Evolutionary conservation across 2,113 vertebrate species (phyloP).

Genomic region (Pseudorasbora parva): DNA sequence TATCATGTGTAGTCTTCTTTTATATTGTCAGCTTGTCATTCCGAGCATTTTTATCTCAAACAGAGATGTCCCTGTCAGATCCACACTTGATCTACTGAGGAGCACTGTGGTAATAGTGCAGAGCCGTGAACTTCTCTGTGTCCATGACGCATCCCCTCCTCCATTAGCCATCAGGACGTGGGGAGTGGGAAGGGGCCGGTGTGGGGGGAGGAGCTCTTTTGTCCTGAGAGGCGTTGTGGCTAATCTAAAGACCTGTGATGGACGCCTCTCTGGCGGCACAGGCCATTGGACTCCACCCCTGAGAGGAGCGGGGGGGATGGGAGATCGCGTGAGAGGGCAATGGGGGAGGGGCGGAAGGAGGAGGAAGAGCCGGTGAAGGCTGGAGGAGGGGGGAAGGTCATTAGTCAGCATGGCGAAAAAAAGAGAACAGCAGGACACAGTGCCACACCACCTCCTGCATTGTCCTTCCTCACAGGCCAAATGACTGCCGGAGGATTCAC

Average conservation of each 20-base stretch:
- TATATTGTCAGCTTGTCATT: neutral
- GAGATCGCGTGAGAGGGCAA: slow-evolving; percentile 45
- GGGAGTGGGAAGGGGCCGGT: slow-evolving; percentile 28
- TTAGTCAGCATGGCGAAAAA: slow-evolving; percentile 62
- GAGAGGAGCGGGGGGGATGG: slow-evolving; percentile 53
- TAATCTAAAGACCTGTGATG: slow-evolving; percentile 70
- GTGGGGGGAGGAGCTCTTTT: slow-evolving; percentile 50
- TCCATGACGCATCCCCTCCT: slow-evolving; percentile 56
- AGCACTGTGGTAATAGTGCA: neutral
- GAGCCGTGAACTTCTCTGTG: slow-evolving; percentile 15
- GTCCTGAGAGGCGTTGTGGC: slow-evolving; percentile 67
- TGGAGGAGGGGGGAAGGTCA: slow-evolving; percentile 59
- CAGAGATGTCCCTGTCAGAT: neutral
- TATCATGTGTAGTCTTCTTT: neutral
- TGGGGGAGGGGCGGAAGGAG: slow-evolving; percentile 31
- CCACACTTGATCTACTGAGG: neutral
- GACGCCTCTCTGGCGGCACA: slow-evolving; percentile 50
- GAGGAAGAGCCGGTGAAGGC: slow-evolving; percentile 14
- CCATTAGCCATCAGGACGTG: slow-evolving; percentile 32
- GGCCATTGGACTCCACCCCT: slow-evolving; percentile 55
- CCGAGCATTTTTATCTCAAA: neutral
- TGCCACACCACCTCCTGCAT: slow-evolving; percentile 47
- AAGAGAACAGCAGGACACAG: slow-evolving; percentile 58
- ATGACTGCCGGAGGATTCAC: slow-evolving; percentile 43
- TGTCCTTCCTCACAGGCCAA: slow-evolving; percentile 46